Evolutionary conservation across 2,888 invertebrate genomes (phyloP).

Genomic region (Osmoderma eremita): DNA sequence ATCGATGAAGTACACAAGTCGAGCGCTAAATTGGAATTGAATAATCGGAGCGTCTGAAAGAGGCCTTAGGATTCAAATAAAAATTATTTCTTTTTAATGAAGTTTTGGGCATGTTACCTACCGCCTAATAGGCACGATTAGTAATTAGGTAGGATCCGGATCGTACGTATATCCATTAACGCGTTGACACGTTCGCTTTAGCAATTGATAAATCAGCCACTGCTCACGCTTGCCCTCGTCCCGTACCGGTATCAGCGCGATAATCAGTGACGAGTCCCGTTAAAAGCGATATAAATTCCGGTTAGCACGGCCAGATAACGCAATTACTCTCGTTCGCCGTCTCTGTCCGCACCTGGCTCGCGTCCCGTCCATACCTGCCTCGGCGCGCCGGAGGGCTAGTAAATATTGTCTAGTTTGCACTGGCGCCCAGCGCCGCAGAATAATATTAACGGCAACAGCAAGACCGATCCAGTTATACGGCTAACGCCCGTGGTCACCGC

Average conservation of each 20-base stretch:
- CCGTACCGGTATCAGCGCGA: slow-evolving; percentile 51
- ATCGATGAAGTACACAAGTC: too few relatives aligned
- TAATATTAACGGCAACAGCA: neutral
- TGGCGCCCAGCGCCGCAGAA: neutral
- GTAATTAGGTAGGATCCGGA: slow-evolving; percentile 2
- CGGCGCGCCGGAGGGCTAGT: neutral
- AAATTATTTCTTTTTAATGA: too few relatives aligned
- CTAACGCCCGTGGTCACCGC: too few relatives aligned
- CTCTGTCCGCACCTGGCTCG: too few relatives aligned
- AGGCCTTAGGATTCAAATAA: too few relatives aligned
- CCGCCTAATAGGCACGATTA: too few relatives aligned
- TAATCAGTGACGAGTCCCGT: slow-evolving; percentile 58
- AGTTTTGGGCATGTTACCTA: too few relatives aligned
- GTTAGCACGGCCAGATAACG: slow-evolving; percentile 58
- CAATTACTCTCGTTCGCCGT: slow-evolving; percentile 52
- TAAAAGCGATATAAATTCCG: slow-evolving; percentile 59
- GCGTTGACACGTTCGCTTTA: slow-evolving; percentile 40
- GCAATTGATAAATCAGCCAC: slow-evolving; percentile 54
- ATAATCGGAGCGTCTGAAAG: too few relatives aligned
- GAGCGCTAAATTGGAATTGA: too few relatives aligned
- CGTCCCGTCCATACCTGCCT: slow-evolving; percentile 12
- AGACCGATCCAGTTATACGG: too few relatives aligned
- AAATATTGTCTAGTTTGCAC: slow-evolving; percentile 11
- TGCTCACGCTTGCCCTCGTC: neutral
- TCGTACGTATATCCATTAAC: slow-evolving; percentile 25